Conservation (phyloP, 2,888 invertebrate genomes). For the Beris chalybata region DNA sequence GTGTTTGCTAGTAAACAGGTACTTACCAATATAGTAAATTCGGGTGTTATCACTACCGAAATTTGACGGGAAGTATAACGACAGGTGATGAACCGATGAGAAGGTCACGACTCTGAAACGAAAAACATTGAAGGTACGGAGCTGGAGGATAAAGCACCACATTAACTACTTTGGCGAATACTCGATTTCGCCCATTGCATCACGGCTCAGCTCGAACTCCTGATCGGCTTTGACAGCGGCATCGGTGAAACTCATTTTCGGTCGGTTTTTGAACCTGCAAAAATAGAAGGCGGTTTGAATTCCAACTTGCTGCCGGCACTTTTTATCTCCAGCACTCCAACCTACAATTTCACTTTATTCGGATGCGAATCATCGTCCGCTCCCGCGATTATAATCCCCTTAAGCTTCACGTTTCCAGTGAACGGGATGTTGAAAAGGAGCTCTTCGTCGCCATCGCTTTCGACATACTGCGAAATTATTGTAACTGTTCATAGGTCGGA, state of each 20-base stretch:
- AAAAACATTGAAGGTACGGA: neutral
- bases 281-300: neutral
- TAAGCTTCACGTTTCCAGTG: constrained; percentile 91
- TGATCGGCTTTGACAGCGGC: constrained; percentile 75
- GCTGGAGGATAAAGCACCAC: neutral
- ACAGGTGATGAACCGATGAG: constrained; percentile 83
- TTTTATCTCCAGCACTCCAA: constrained; percentile 55
- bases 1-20: neutral
- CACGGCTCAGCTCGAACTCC: constrained; percentile 82
- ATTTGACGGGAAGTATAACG: constrained; percentile 87
- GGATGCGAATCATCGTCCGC: constrained; percentile 87
- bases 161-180: constrained; percentile 82
- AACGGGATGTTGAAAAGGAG: constrained; percentile 96
- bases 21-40: constrained; percentile 82
- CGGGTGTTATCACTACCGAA: constrained; percentile 83
- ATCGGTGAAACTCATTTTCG: constrained; percentile 95
- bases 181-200: constrained; percentile 78
- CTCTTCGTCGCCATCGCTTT: constrained; percentile 96
- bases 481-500: neutral
- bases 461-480: constrained; percentile 72
- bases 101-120: constrained; percentile 84
- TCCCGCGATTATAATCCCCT: constrained; percentile 91
- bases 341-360: constrained; percentile 82
- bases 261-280: constrained; percentile 86
- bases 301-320: neutral